These are phyloP conservation scores for Phycodurus eques DNA, from an alignment of 2,113 vertebrate genomes.

Conservation along the genomic window DNA sequence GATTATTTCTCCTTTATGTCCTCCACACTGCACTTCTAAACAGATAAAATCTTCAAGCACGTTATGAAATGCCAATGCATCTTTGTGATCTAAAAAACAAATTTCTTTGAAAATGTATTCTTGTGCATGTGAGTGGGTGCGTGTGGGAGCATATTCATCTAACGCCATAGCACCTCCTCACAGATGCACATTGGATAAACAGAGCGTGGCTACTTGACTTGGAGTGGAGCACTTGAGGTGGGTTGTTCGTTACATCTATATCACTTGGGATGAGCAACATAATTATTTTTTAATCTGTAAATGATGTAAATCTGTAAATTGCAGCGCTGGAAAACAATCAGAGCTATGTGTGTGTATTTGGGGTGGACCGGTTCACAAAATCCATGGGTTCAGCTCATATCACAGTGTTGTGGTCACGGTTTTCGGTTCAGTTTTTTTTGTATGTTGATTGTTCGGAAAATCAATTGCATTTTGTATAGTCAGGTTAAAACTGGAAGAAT, in stretches of 20 bases:
- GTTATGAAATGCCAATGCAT: conserved; percentile 36
- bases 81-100: conserved; percentile 38
- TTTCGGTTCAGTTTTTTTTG: neutral
- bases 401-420: neutral
- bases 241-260: conserved; percentile 42
- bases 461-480: neutral
- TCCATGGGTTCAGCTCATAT: neutral
- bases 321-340: conserved; percentile 47
- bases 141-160: conserved; percentile 52
- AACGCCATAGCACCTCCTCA: conserved; percentile 39
- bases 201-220: conserved; percentile 44
- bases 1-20: conserved; percentile 41
- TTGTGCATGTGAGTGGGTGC: conserved; percentile 20
- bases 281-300: conserved; percentile 31
- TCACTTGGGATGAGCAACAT: conserved; percentile 23
- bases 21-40: conserved; percentile 56
- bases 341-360: conserved; percentile 11
- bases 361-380: neutral
- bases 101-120: conserved; percentile 30
- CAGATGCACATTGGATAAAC: conserved; percentile 53
- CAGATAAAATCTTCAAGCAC: conserved; percentile 28
- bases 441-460: neutral
- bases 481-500: neutral
- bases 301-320: conserved; percentile 26
- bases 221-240: conserved; percentile 36